Evolutionary conservation across 2,888 invertebrate genomes (phyloP).

Genomic region (Cosmia pyralina): DNA sequence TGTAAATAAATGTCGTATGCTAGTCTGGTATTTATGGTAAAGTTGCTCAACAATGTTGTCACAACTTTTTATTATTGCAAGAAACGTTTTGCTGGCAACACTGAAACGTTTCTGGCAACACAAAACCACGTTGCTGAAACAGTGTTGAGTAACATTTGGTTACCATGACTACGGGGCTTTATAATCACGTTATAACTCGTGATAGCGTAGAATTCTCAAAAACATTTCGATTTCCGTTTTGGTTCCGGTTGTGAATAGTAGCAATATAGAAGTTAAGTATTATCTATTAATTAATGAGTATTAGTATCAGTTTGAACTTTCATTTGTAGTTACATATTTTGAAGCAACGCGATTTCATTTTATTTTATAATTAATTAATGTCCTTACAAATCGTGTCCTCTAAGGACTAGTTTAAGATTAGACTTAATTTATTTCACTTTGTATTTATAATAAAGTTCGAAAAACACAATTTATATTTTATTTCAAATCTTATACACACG

Average conservation of each 20-base stretch:
- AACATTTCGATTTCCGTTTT: conserved; percentile 56
- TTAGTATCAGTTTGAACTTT: conserved; percentile 54
- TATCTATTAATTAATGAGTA: conserved; percentile 55
- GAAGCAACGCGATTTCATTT: conserved; percentile 47
- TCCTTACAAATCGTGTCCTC: conserved; percentile 62
- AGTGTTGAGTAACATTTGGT: conserved; percentile 21
- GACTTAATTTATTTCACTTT: conserved; percentile 72
- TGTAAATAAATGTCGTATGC: conserved; percentile 48
- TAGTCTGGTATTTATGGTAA: conserved; percentile 1
- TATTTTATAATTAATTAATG: conserved; percentile 51
- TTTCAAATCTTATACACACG: background rate
- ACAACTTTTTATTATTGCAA: background rate
- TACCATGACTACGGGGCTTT: background rate
- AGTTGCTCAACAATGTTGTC: background rate
- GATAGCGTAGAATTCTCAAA: conserved; percentile 40
- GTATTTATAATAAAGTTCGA: conserved; percentile 71
- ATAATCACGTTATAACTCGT: conserved; percentile 17
- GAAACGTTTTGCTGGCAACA: background rate
- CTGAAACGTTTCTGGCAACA: background rate
- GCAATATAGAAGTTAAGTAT: conserved; percentile 69
- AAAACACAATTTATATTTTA: conserved; percentile 28
- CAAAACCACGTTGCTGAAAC: background rate
- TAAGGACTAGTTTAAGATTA: conserved; percentile 72
- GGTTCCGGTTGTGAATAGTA: conserved; percentile 76
- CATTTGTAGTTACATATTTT: conserved; percentile 46